Base-by-base conservation (phyloP, 2,888 invertebrate genomes). In the Erebia palarica region DNA sequence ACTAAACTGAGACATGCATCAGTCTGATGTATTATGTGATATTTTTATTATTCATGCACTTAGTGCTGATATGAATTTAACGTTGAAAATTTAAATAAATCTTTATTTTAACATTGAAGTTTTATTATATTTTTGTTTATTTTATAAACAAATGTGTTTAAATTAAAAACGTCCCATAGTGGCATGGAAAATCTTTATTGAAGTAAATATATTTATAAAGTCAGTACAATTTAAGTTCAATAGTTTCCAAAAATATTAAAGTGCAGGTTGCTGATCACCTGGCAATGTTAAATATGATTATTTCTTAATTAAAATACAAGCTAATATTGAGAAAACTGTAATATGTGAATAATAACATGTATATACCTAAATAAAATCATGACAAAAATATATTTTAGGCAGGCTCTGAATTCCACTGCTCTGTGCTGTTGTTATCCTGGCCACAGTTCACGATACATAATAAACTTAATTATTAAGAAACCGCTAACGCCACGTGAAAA, bases 161-260 rank as follows among this genome's bases (percentile, higher is more conserved):
- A 76, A 82, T 81, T 80, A 87, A 85, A 86, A 79, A 76, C 68
- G 70, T 76, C 75, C 79, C 79, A 78, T 93, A 93, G 92, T 93
- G 93, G 93, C 93, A 92, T 93, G 92, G 93, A 93, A 93, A 93
- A 94, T 94, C 93, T 94, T 94, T 94, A 94, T 94, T 94, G 93
- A 94, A 94, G 93, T 94, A 94, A 94, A 94, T 94, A 94, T 94
- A 93, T 94, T 94, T 93, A 94, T 94, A 94, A 94, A 94, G 93
- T 94, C 93, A 94, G 94, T 94, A 94, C 94, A 94, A 94, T 94
- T 94, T 94, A 94, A 94, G 94, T 93, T 94, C 93, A 94, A 94
- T 94, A 94, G 93, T 93, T 93, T 94, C 93, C 94, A 94, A 94
- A 94, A 94, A 94, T 94, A 94, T 94, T 94, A 94, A 94, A 93